Base-by-base conservation (phyloP, 2,797 vertebrate genomes). In the Chrysocyon brachyurus region DNA sequence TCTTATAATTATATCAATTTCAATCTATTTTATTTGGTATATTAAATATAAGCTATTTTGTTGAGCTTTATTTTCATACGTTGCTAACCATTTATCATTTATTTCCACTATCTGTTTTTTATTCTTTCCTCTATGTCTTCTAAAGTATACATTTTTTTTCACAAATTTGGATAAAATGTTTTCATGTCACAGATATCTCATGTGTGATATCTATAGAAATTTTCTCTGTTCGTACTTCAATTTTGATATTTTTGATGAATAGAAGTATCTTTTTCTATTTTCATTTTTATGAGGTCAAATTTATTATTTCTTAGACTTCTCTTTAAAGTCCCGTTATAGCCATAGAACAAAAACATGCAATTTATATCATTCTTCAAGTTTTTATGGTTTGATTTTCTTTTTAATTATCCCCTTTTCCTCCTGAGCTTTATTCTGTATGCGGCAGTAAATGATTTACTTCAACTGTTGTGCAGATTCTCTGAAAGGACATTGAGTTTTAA, bases 351-450 rank as follows among this genome's bases (percentile, higher is more conserved):
- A 87, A 36, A 85, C 4, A 70, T 15, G 36, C 84, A 64, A 70
- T 87, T 78, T 87, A 77, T 63, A 68, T 59, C 10, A 95, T 84
- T 56, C 26, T 83, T 94, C 22, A 26, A 84, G 10, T 81, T 61
- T 94, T 90, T 52, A 52, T 57, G 12, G 56, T 88, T 83, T n/a
- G 36, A 36, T 75, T 75, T 75, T 91, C 73, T 90, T 64, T 90
- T 61, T 0, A 68, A 57, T 96, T 82, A 88, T 49, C n/a, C 2
- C 5, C 84, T 79, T 66, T 63, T 64, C 28, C 63, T 83, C 24
- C 36, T 72, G 19, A 16, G 28, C 79, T 78, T 94, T 96, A 94
- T 86, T 97, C 92, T 82, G 8, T 52, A 77, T 78, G 12, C 89
- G 16, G 91, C 40, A 84, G 31, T 68, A 84, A 28, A 66, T n/a